Evolutionary conservation across 2,888 invertebrate species (phyloP), one percentile per base, ranked within the genome.

Genomic region (Nomada ruficornis): DNA sequence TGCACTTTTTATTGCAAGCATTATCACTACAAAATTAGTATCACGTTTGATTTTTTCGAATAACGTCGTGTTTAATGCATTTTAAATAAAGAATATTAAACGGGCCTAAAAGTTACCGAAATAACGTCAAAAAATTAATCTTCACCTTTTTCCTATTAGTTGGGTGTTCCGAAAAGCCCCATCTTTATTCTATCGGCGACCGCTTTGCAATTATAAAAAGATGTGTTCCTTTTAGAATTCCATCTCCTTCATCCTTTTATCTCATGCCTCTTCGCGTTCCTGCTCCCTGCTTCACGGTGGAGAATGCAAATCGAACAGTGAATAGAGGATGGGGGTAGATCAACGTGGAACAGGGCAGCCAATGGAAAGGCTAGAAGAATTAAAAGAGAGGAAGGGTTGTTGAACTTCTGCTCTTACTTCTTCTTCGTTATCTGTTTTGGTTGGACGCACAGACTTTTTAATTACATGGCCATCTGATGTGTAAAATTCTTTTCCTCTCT

Each of bases 401-500:
- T 89, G 88, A 90, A 89, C 86, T 89, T 86, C 75, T 71, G 69
- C 78, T 79, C 86, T 82, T 82, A 80, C 87, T 87, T 89, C 87
- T 89, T 90, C 87, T 90, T 91, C 89, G 90, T 92, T 93, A 92
- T 91, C 91, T 90, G 89, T 90, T 89, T 90, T 88, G 90, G 89
- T 87, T 86, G 89, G 90, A 89, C 90, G 89, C 90, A 88, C 91
- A 90, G 89, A 89, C 90, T 92, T 93, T 93, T 93, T 93, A 93
- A 93, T 93, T 93, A 91, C 92, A 89, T 86, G 89, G 90, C 89
- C 90, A 91, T 91, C 90, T 92, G 92, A 91, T 91, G 90, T 91
- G 90, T 88, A 87, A 89, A 91, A 92, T 92, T 92, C 91, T 90
- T 91, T 90, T 26, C 87, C 88, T 88, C 88, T 89, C 68, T 50